A percentile compares a stretch with the other conserved stretches of the same genome.
Evolutionary conservation across 2,113 vertebrate species (phyloP).

Genomic region (Festucalex cinctus): DNA sequence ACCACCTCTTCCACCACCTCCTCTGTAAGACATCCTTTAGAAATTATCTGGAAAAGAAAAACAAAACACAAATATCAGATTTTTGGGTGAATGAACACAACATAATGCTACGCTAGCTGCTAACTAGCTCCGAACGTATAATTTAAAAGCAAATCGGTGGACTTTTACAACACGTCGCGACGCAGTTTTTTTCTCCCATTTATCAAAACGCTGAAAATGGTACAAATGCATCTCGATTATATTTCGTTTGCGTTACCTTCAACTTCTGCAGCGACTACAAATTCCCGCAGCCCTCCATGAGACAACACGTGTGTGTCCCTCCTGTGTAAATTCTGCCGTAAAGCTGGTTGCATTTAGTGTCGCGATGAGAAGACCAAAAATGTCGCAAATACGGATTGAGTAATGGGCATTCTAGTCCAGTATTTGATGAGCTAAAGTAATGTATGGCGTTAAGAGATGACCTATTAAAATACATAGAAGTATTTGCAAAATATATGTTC

Average conservation of each 20-base stretch:
- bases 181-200: fast-evolving
- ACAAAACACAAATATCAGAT: no score
- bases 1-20: slow-evolving; percentile 68
- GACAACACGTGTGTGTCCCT: slow-evolving; percentile 52
- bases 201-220: fast-evolving
- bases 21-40: slow-evolving; percentile 85
- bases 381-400: slow-evolving; percentile 30
- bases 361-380: background rate
- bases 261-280: background rate
- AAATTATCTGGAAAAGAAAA: background rate
- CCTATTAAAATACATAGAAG: no score
- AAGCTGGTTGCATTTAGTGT: background rate
- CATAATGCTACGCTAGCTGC: slow-evolving; percentile 22
- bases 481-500: no score
- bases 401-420: no score
- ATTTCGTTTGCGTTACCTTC: no score
- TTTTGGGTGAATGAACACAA: background rate
- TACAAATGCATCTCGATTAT: fast-evolving
- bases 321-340: slow-evolving; percentile 27
- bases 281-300: slow-evolving; percentile 16
- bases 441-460: no score
- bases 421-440: no score
- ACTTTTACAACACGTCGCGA: fast-evolving
- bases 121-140: background rate
- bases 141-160: background rate